Evolutionary conservation across 1,140 invertebrate genomes (phyloP).

Genomic region (Drosophila erecta): DNA sequence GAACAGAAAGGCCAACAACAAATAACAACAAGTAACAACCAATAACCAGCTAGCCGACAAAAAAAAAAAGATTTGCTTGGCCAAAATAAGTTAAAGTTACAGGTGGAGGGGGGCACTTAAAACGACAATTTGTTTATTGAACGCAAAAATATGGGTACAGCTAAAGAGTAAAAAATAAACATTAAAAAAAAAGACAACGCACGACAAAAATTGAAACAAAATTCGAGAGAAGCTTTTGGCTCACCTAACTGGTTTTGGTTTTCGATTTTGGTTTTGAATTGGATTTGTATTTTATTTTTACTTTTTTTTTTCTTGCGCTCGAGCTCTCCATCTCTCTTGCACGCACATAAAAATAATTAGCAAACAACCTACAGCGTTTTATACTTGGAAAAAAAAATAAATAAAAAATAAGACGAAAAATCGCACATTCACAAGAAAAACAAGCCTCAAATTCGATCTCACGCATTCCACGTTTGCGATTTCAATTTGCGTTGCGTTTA

Average conservation of each 20-base stretch:
- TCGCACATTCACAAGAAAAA: slow-evolving; percentile 6
- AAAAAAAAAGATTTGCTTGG: slow-evolving; percentile 34
- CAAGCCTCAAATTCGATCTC: slow-evolving; percentile 22
- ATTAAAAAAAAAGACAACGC: slow-evolving; percentile 19
- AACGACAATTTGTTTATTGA: slow-evolving; percentile 71
- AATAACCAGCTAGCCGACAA: slow-evolving; percentile 23
- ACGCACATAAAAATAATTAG: slow-evolving; percentile 47
- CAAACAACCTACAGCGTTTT: slow-evolving; percentile 38
- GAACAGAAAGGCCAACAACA: slow-evolving; percentile 33
- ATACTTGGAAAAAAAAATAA: slow-evolving; percentile 5
- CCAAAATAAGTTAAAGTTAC: slow-evolving; percentile 50
- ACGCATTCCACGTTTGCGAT: slow-evolving; percentile 56
- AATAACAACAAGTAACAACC: slow-evolving; percentile 8
- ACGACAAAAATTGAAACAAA: slow-evolving; percentile 45
- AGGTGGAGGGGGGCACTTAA: slow-evolving; percentile 33
- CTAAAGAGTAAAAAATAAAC: slow-evolving; percentile 10
- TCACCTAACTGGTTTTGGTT: slow-evolving; percentile 68
- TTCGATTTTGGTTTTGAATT: slow-evolving; percentile 31
- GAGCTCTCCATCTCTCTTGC: slow-evolving; percentile 12
- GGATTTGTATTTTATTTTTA: slow-evolving; percentile 45
- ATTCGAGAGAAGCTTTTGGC: slow-evolving; percentile 46
- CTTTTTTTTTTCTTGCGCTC: slow-evolving; percentile 6
- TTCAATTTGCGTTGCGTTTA: slow-evolving; percentile 63
- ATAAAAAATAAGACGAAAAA: slow-evolving; percentile 1
- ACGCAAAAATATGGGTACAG: slow-evolving; percentile 36